Conservation (phyloP, 2,113 vertebrate genomes). For the human (Homo sapiens) region DNA sequence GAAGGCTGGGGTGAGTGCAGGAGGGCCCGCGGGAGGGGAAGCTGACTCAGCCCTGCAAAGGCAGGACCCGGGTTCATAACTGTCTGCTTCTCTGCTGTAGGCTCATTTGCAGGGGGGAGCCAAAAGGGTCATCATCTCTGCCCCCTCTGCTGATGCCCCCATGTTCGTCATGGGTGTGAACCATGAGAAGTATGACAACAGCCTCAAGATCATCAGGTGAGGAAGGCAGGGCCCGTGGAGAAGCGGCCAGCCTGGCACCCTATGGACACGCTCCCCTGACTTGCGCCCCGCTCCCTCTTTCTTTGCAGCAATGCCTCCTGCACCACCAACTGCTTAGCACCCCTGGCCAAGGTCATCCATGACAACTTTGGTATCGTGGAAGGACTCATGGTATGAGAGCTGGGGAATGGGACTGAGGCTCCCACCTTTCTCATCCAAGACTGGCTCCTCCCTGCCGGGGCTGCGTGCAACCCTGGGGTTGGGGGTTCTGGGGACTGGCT, state of each 20-base stretch:
- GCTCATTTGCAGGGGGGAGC: slow-evolving; percentile 97
- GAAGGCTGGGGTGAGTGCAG: slow-evolving; percentile 93
- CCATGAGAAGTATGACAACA: slow-evolving; percentile 95
- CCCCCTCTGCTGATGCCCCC: slow-evolving; percentile 96
- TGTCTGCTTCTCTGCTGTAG: slow-evolving; percentile 71
- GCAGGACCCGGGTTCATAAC: neutral
- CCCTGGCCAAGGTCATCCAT: no score
- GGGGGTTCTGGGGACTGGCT: no score
- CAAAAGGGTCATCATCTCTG: slow-evolving; percentile 97
- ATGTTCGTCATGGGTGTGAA: slow-evolving; percentile 99
- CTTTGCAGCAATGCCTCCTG: slow-evolving; percentile 94
- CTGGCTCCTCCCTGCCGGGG: neutral
- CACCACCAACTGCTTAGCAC: no score
- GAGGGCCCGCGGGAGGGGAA: rapidly evolving
- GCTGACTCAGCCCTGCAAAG: neutral
- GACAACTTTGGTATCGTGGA: no score
- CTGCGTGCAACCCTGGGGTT: no score
- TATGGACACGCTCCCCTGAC: neutral
- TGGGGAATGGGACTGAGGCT: neutral
- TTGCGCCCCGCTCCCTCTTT: neutral
- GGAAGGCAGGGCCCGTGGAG: neutral
- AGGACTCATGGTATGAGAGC: slow-evolving; percentile 90
- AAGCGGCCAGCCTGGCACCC: no score
- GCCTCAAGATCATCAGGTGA: slow-evolving; percentile 95
- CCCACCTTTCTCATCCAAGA: neutral